Evolutionary conservation across 1,140 invertebrate species (phyloP).

Genomic region (Lepidostoma basale): DNA sequence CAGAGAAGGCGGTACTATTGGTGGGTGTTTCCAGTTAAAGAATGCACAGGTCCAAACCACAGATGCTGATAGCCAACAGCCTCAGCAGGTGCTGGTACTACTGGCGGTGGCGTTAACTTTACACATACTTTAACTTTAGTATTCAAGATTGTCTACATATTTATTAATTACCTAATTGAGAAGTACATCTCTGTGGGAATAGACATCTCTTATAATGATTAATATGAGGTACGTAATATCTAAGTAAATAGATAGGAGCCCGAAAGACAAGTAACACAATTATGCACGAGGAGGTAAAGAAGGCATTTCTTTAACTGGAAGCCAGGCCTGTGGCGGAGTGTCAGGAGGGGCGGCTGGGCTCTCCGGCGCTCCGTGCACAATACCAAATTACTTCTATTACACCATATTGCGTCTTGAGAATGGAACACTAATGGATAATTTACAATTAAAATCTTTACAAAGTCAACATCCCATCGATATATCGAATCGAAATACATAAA

Average conservation of each 20-base stretch:
- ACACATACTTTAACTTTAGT: too few relatives aligned
- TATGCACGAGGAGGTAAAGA: not conserved
- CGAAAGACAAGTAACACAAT: too few relatives aligned
- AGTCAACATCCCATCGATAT: slow-evolving; percentile 42
- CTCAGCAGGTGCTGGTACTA: too few relatives aligned
- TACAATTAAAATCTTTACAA: slow-evolving; percentile 43
- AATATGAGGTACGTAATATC: slow-evolving; percentile 2
- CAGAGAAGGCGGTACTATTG: too few relatives aligned
- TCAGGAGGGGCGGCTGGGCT: not conserved
- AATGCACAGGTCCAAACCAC: slow-evolving; percentile 1
- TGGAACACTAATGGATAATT: slow-evolving; percentile 45
- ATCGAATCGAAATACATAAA: slow-evolving; percentile 42
- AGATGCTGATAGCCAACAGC: too few relatives aligned
- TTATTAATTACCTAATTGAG: slow-evolving; percentile 19
- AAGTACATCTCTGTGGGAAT: slow-evolving; percentile 7
- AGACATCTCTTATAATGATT: not conserved
- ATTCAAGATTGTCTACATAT: slow-evolving; percentile 24
- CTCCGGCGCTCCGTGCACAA: not conserved
- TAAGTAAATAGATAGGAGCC: too few relatives aligned
- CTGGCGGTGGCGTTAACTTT: too few relatives aligned
- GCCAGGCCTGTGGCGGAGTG: not conserved
- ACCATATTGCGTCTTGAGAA: slow-evolving; percentile 44
- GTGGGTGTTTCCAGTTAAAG: slow-evolving; percentile 21
- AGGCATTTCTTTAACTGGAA: slow-evolving; percentile 22
- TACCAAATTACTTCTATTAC: slow-evolving; percentile 24